These are phyloP conservation scores for Helicorthomorpha holstii DNA, from an alignment of 1,140 invertebrate species.

Conservation along the genomic window DNA sequence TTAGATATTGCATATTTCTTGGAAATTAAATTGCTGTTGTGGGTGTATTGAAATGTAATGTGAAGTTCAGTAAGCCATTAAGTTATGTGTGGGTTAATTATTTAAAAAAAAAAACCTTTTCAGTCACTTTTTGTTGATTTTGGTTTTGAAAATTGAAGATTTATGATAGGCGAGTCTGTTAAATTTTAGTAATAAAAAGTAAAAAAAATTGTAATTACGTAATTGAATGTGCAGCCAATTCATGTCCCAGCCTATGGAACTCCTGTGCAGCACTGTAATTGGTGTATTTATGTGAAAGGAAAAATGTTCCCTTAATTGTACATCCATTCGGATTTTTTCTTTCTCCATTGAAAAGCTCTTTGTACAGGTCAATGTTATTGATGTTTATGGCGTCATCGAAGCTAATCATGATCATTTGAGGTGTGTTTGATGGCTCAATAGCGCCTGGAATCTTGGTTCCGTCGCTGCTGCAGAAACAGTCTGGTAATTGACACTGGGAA, in stretches of 20 bases:
- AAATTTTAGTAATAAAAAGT: neutral
- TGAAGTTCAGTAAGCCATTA: too few relatives aligned
- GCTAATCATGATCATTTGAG: slow-evolving; percentile 92
- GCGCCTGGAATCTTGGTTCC: slow-evolving; percentile 26
- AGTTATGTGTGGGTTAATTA: too few relatives aligned
- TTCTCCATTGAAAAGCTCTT: slow-evolving; percentile 79
- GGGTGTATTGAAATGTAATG: too few relatives aligned
- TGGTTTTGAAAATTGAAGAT: too few relatives aligned
- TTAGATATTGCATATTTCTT: too few relatives aligned
- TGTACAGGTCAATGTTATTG: slow-evolving; percentile 89
- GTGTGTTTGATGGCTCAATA: slow-evolving; percentile 34
- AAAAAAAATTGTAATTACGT: slow-evolving; percentile 39
- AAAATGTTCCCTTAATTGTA: slow-evolving; percentile 91
- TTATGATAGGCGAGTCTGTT: too few relatives aligned
- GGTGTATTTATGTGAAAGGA: slow-evolving; percentile 95
- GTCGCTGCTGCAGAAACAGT: slow-evolving; percentile 31
- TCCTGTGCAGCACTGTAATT: slow-evolving; percentile 94
- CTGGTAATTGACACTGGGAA: slow-evolving; percentile 25
- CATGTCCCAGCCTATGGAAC: slow-evolving; percentile 83
- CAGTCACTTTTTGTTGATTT: too few relatives aligned
- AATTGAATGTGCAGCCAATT: slow-evolving; percentile 93
- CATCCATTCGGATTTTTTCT: slow-evolving; percentile 92
- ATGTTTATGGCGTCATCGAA: slow-evolving; percentile 95
- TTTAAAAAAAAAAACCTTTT: too few relatives aligned
- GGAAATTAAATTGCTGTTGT: too few relatives aligned